Conservation (phyloP, 2,113 vertebrate genomes). For the Cebus imitator region DNA sequence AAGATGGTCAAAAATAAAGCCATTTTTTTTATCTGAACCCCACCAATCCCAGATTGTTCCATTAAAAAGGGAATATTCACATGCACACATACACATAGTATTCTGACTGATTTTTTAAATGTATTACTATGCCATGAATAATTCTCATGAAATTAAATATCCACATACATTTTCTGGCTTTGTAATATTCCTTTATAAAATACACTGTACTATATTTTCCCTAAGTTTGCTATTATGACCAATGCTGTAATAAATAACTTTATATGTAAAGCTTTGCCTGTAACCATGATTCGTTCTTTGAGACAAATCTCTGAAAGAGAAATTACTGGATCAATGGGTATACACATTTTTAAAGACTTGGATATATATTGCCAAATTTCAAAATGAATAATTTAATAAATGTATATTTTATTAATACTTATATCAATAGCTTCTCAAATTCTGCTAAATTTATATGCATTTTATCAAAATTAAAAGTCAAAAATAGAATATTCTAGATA, state of each 20-base stretch:
- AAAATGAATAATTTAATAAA: not conserved
- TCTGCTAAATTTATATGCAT: not conserved
- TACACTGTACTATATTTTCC: not conserved
- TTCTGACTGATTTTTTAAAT: not conserved
- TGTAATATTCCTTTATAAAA: not conserved
- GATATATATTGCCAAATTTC: not conserved
- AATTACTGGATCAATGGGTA: not conserved
- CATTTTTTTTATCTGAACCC: not conserved
- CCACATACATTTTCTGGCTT: not conserved
- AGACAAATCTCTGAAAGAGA: not conserved
- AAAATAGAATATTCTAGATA: not conserved
- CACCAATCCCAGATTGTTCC: not conserved
- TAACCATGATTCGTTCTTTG: not conserved
- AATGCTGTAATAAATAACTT: not conserved
- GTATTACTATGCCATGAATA: not conserved
- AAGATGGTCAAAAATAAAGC: not conserved
- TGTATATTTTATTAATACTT: not conserved
- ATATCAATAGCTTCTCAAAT: not conserved
- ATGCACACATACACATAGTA: not conserved
- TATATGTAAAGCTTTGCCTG: not conserved
- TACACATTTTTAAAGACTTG: not conserved
- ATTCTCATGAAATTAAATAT: constrained; percentile 15
- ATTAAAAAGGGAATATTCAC: not conserved
- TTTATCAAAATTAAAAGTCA: not conserved
- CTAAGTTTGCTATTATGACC: not conserved